Base-by-base conservation (phyloP, 2,888 invertebrate genomes). In the Piscicola geometra region DNA sequence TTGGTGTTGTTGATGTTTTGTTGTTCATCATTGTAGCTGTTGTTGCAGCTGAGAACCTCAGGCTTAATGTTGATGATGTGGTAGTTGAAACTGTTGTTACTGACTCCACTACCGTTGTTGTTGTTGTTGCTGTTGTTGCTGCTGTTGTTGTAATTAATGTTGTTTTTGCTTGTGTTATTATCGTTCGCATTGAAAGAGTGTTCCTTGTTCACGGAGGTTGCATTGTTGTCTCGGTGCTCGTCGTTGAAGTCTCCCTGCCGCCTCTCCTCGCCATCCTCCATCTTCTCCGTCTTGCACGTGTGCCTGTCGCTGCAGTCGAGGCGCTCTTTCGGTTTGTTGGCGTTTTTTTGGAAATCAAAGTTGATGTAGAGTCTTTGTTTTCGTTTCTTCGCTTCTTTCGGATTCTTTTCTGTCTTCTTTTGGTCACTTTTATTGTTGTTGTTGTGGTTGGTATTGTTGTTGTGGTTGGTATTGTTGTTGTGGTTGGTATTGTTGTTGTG, bases 61-160 rank as follows among this genome's bases (percentile, higher is more conserved):
- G 60, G 60, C n/a, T 56, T 56, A 21, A 56, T 56, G 60, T 56
- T 56, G 60, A 56, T 56, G 5, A 56, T 56, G 25, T 56, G 60
- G 25, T 56, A 56, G n/a, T 56, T 56, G 25, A 25, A 56, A 56
- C 21, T 56, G 25, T 56, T 21, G n/a, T 56, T 56, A 56, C n/a
- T 25, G n/a, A 3, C 5, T 9, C 60, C n/a, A 21, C 3, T 56
- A 56, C n/a, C n/a, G 5, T 56, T 56, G 9, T 18, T 25, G 25
- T 21, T 25, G 60, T 56, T 5, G 5, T 56, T 56, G 25, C n/a
- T 56, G 21, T 56, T 18, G 25, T 56, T 56, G 25, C 5, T 25
- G 21, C 3, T 56, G 25, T 56, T 41, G 41, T 41, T 41, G 41
- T 41, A 9, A 15, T 41, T 41, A 41, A 9, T 15, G 41, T 41